Evolutionary conservation across 2,888 invertebrate species (phyloP).

Genomic region (Glaucopsyche alexis): DNA sequence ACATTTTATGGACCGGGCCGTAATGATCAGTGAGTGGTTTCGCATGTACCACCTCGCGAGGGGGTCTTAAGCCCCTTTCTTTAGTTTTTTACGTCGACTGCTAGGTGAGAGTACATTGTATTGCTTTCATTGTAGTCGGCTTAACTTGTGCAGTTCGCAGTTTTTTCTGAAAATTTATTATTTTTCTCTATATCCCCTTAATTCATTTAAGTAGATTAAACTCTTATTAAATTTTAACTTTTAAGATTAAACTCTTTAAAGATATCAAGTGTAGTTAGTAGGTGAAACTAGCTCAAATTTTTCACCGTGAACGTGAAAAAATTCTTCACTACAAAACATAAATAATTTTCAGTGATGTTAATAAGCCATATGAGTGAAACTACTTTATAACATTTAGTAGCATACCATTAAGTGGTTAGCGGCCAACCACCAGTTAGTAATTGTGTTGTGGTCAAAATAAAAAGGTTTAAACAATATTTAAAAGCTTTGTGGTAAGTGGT

Average conservation of each 20-base stretch:
- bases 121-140: constrained; percentile 50
- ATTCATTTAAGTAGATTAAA: background rate
- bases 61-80: constrained; percentile 55
- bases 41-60: constrained; percentile 64
- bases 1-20: constrained; percentile 38
- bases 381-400: background rate
- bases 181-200: background rate
- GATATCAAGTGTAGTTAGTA: too few species aligned
- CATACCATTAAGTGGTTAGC: background rate
- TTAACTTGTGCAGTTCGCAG: constrained; percentile 31
- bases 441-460: background rate
- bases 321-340: too few species aligned
- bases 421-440: background rate
- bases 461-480: background rate
- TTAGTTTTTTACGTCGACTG: constrained; percentile 63
- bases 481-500: background rate
- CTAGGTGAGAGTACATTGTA: constrained; percentile 56
- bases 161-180: constrained; percentile 14
- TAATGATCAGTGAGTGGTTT: constrained; percentile 69
- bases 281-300: too few species aligned
- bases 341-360: too few species aligned
- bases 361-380: too few species aligned
- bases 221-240: too few species aligned
- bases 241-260: too few species aligned
- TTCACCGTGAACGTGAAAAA: too few species aligned